Base-by-base conservation (phyloP, 2,113 vertebrate species). In the Xenopus laevis region DNA sequence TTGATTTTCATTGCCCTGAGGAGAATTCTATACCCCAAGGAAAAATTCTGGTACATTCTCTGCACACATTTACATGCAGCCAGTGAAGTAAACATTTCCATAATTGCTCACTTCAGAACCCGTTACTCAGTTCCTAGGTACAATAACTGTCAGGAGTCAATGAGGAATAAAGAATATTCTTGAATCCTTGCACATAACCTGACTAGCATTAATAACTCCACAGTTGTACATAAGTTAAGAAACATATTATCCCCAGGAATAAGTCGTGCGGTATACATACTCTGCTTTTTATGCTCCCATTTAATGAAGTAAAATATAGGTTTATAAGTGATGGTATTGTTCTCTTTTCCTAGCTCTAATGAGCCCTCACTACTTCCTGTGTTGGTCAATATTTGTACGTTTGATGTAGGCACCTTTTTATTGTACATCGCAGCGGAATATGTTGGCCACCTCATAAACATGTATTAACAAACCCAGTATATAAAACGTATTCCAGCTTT, bases 41-140 rank as follows among this genome's bases (percentile, higher is more conserved):
- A 94, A 93, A 94, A 93, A 95, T 95, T 92, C 92, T 92, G 92
- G 93, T 92, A 91, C 89, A 90, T 92, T 92, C 92, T 92, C 90
- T 87, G 89, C 91, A 92, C 94, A 94, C 93, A 94, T 94, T 96
- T 90, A 91, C 91, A 93, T 92, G 88, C 94, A 94, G 92, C 89
- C 89, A 94, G 93, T 92, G 94, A 93, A 93, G 92, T 95, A 97
- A 96, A 96, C 93, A 97, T 94, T 95, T 95, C 94, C 93, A 93
- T 93, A 91, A 94, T 92, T 92, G 92, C 93, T 93, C 91, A 92
- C 92, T 96, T 95, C 93, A 93, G 93, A 95, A 95, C 92, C 93
- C 90, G 92, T 94, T 95, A 95, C 91, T 91, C 89, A 88, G 89
- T 91, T 91, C 91, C 91, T 92, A 91, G 90, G 93, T 94, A 93